Evolutionary conservation across 2,888 invertebrate genomes (phyloP).

Genomic region (Steinernema carpocapsae): DNA sequence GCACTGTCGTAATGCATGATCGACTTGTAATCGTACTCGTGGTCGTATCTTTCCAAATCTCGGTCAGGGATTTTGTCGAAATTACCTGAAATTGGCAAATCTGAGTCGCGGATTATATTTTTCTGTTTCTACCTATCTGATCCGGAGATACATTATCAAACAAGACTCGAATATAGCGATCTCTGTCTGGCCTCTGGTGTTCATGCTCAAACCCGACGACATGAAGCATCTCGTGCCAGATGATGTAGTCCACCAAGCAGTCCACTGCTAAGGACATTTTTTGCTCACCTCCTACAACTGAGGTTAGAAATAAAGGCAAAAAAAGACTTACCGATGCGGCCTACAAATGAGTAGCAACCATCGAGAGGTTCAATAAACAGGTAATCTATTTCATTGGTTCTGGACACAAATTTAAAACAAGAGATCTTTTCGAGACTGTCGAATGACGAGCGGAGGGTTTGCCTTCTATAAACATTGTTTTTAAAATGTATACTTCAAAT

Average conservation of each 20-base stretch:
- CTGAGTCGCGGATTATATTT: not conserved
- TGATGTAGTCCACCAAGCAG: conserved; percentile 59
- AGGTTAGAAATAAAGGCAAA: not conserved
- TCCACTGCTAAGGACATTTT: conserved; percentile 53
- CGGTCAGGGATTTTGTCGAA: conserved; percentile 53
- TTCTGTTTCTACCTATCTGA: conserved; percentile 48
- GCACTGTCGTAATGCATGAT: conserved; percentile 23
- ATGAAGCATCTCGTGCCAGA: conserved; percentile 55
- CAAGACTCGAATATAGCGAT: conserved; percentile 44
- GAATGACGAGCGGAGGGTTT: conserved; percentile 44
- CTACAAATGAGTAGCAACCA: conserved; percentile 59
- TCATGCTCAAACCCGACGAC: conserved; percentile 41
- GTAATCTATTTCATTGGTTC: conserved; percentile 48
- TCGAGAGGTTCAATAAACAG: conserved; percentile 53
- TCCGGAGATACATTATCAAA: conserved; percentile 53
- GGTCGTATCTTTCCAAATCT: conserved; percentile 49
- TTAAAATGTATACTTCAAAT: no score
- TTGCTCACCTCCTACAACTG: conserved; percentile 43
- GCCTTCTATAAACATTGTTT: conserved; percentile 46
- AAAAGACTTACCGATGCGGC: conserved; percentile 47
- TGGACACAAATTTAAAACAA: conserved; percentile 54
- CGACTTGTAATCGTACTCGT: conserved; percentile 50
- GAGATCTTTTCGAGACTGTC: conserved; percentile 47
- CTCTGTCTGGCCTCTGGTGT: conserved; percentile 39
- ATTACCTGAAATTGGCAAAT: conserved; percentile 47